A percentile compares a stretch with the other conserved stretches of the same genome.
Evolutionary conservation across 2,113 vertebrate genomes (phyloP).

Genomic region (Misgurnus mizolepis): DNA sequence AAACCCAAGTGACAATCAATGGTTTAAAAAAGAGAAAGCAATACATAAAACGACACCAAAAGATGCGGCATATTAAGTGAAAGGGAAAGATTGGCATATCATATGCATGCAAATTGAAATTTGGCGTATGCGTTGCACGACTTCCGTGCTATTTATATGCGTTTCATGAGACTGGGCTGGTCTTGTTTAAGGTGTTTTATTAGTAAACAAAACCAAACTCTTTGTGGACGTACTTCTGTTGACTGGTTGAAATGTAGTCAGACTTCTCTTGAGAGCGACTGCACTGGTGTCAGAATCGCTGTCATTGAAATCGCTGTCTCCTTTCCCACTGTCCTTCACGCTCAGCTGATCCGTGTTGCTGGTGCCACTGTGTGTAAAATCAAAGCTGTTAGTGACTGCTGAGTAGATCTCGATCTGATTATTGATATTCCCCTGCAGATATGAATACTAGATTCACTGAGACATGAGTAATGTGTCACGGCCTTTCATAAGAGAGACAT

Average conservation of each 20-base stretch:
- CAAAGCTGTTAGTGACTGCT: conserved; percentile 60
- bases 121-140: no score
- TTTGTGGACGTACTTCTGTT: conserved; percentile 58
- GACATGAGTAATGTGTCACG: background rate
- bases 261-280: conserved; percentile 67
- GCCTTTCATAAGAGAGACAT: background rate
- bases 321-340: conserved; percentile 79
- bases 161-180: no score
- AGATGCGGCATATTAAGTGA: no score
- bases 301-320: conserved; percentile 79
- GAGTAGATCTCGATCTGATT: conserved; percentile 57
- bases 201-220: background rate
- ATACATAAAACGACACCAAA: no score
- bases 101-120: no score
- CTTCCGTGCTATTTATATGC: no score
- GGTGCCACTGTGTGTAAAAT: conserved; percentile 66
- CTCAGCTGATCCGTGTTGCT: conserved; percentile 75
- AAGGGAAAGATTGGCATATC: no score
- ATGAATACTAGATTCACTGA: conserved; percentile 25
- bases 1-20: no score
- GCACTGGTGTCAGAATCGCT: conserved; percentile 71
- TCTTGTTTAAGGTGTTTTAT: background rate
- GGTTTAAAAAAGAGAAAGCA: no score
- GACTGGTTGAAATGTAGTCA: conserved; percentile 66
- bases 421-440: conserved; percentile 57